A percentile compares a stretch with the other conserved stretches of the same genome.
These are phyloP conservation scores for Zygothrica quintamaculata DNA, from an alignment of 2,888 invertebrate species.

Conservation along the genomic window DNA sequence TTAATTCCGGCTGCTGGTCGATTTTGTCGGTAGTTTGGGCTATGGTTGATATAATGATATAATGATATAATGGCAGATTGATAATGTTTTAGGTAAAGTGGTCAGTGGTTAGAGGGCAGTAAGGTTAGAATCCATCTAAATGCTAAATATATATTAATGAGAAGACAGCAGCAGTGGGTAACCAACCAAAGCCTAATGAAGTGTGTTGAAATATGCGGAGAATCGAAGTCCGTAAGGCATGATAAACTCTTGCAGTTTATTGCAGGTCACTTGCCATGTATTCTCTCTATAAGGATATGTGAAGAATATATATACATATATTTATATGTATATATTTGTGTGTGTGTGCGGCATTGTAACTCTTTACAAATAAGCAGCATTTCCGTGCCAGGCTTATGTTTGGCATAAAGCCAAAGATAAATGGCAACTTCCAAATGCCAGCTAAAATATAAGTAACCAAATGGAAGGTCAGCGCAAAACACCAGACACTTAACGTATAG, in stretches of 20 bases:
- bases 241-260: slow-evolving; percentile 69
- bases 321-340: slow-evolving; percentile 31
- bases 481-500: background rate
- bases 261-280: slow-evolving; percentile 60
- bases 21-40: background rate
- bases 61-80: too few relatives aligned
- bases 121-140: too few relatives aligned
- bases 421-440: slow-evolving; percentile 74
- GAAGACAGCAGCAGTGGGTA: too few relatives aligned
- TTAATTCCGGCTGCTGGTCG: slow-evolving; percentile 22
- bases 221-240: slow-evolving; percentile 10
- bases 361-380: slow-evolving; percentile 77
- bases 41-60: too few relatives aligned
- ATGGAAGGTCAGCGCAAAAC: slow-evolving; percentile 56
- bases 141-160: slow-evolving; percentile 53
- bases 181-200: slow-evolving; percentile 56
- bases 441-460: slow-evolving; percentile 59
- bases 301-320: slow-evolving; percentile 7
- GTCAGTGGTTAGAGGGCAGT: too few relatives aligned
- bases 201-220: slow-evolving; percentile 54
- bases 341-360: slow-evolving; percentile 47
- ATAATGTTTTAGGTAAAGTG: background rate
- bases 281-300: background rate
- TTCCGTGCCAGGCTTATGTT: slow-evolving; percentile 67
- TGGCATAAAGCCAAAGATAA: slow-evolving; percentile 79